phyloP scores from a whole-genome alignment of 2,888 invertebrate genomes.

The Rhamphomyia laevipes region DNA sequence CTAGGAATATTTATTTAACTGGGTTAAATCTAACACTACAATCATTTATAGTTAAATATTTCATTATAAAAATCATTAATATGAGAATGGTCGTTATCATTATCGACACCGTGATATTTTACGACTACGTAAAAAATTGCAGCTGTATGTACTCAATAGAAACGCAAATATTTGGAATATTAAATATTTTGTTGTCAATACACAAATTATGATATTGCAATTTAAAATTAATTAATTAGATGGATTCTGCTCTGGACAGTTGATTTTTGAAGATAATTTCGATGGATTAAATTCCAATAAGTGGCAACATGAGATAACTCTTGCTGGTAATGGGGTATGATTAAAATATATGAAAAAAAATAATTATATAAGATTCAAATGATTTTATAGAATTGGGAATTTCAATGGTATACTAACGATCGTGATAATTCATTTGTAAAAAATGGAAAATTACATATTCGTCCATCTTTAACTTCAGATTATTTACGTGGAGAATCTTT shows the following conservation, averaged over 20 bases:
- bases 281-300: slow-evolving; percentile 45
- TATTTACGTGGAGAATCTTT: slow-evolving; percentile 43
- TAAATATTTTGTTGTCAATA: no score
- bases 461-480: slow-evolving; percentile 47
- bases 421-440: slow-evolving; percentile 50
- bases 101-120: no score
- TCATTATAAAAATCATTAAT: no score
- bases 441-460: slow-evolving; percentile 43
- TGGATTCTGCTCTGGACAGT: slow-evolving; percentile 42
- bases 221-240: no score
- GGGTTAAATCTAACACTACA: no score
- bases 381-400: slow-evolving; percentile 48
- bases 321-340: slow-evolving; percentile 46
- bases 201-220: no score
- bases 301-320: slow-evolving; percentile 55
- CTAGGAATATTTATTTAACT: no score
- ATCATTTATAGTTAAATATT: no score
- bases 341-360: background rate
- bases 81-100: no score
- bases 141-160: no score
- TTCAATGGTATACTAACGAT: slow-evolving; percentile 55
- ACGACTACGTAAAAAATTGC: no score
- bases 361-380: background rate
- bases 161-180: no score
- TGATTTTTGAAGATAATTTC: slow-evolving; percentile 53